Conservation (phyloP, 1,140 invertebrate genomes). For the Rhopalosiphum padi region DNA sequence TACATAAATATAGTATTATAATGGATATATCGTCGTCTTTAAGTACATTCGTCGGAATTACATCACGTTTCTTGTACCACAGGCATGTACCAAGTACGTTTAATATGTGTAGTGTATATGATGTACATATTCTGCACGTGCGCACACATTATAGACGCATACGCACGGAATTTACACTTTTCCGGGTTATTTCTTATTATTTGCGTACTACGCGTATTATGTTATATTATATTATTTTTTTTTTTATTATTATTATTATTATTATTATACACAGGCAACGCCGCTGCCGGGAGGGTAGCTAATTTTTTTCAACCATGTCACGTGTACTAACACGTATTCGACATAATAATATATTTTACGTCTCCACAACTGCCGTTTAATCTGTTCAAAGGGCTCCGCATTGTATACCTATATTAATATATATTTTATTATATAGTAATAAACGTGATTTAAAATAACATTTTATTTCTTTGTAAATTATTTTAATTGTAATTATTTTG, state of each 20-base stretch:
- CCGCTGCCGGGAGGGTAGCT: no score
- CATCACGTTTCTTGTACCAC: background rate
- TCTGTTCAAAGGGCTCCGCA: background rate
- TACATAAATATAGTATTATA: no score
- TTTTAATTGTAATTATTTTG: background rate
- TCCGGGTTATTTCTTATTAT: background rate
- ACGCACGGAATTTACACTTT: background rate
- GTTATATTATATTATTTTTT: no score
- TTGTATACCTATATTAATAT: background rate
- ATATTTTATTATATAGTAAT: no score
- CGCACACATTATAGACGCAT: background rate
- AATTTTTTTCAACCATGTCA: background rate
- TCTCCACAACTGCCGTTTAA: background rate
- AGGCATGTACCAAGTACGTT: background rate
- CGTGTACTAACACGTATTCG: background rate
- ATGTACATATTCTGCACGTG: background rate
- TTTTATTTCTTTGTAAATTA: background rate
- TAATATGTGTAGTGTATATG: background rate
- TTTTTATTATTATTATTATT: no score
- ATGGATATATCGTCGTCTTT: background rate
- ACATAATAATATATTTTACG: no score
- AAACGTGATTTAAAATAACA: no score
- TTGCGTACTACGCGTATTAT: background rate
- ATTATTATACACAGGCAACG: no score
- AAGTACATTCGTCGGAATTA: conserved; percentile 3